Conservation (phyloP, 2,888 invertebrate genomes). For the Cheilosia pagana region DNA sequence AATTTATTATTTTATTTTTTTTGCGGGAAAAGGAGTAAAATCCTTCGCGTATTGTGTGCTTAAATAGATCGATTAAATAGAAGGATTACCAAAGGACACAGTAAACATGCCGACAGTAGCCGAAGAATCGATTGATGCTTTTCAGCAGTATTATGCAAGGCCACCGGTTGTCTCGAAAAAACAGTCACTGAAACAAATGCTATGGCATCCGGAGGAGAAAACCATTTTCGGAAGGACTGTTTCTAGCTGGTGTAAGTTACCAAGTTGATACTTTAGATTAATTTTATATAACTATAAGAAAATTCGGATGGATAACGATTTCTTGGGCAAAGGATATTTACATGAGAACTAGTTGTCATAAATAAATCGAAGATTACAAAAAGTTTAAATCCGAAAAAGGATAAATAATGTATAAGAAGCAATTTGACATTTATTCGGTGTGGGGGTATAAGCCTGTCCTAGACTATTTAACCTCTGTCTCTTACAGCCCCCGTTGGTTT, state of each 20-base stretch:
- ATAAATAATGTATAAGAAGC: too few species aligned
- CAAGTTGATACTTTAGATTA: not conserved
- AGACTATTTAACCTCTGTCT: too few species aligned
- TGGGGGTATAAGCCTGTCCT: too few species aligned
- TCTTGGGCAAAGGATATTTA: too few species aligned
- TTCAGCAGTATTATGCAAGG: conserved; percentile 87
- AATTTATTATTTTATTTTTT: not conserved
- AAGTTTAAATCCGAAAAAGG: too few species aligned
- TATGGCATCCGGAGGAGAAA: conserved; percentile 90
- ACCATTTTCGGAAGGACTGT: conserved; percentile 91
- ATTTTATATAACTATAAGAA: too few species aligned
- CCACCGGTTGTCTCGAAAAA: conserved; percentile 86
- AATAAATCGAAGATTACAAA: too few species aligned
- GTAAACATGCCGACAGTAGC: conserved; percentile 82
- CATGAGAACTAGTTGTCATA: too few species aligned
- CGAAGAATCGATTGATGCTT: conserved; percentile 85
- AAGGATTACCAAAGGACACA: conserved; percentile 49
- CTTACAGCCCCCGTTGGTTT: too few species aligned
- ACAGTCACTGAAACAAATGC: conserved; percentile 87
- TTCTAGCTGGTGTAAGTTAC: conserved; percentile 92
- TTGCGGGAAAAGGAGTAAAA: not conserved
- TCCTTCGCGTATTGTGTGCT: not conserved
- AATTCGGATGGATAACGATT: too few species aligned
- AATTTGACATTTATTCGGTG: too few species aligned
- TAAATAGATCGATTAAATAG: not conserved